Percentiles rank a stretch among this genome's conserved stretches.
These are phyloP conservation scores for Steromphala cineraria DNA, from an alignment of 2,888 invertebrate genomes.

Conservation along the genomic window DNA sequence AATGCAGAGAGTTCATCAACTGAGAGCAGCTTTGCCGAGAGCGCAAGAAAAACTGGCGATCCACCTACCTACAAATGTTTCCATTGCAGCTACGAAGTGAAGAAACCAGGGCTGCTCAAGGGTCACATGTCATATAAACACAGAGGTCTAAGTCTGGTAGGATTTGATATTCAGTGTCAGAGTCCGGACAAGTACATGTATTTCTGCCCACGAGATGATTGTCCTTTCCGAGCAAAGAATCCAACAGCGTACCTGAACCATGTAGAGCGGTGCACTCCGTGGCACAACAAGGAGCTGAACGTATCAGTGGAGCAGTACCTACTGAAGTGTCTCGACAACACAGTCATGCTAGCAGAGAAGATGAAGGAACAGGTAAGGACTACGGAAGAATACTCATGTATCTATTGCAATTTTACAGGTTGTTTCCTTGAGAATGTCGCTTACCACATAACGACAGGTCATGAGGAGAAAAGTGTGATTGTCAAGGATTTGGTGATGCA, in stretches of 20 bases:
- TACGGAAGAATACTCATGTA: constrained; percentile 51
- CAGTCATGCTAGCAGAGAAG: constrained; percentile 19
- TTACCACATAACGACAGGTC: constrained; percentile 53
- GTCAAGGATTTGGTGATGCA: constrained; percentile 46
- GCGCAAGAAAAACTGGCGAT: not conserved
- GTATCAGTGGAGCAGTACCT: constrained; percentile 33
- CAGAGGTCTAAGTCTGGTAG: constrained; percentile 36
- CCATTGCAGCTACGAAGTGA: constrained; percentile 52
- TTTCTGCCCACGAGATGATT: constrained; percentile 58
- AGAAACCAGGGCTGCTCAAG: constrained; percentile 27
- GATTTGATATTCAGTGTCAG: constrained; percentile 29
- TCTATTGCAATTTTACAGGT: constrained; percentile 50
- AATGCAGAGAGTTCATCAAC: constrained; percentile 22
- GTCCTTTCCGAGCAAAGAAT: constrained; percentile 55
- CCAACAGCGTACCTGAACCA: constrained; percentile 52
- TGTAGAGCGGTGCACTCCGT: constrained; percentile 55
- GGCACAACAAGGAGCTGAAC: constrained; percentile 35
- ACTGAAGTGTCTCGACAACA: constrained; percentile 34
- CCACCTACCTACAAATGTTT: constrained; percentile 54
- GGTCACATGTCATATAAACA: constrained; percentile 38
- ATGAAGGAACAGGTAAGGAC: constrained; percentile 27
- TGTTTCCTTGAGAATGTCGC: constrained; percentile 52
- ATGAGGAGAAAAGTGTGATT: constrained; percentile 37
- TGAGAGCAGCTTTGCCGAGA: constrained; percentile 1
- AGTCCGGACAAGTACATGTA: constrained; percentile 44